A percentile compares a stretch with the other conserved stretches of the same genome.
Conservation (phyloP, 2,888 invertebrate species). For the Congeria kusceri region DNA sequence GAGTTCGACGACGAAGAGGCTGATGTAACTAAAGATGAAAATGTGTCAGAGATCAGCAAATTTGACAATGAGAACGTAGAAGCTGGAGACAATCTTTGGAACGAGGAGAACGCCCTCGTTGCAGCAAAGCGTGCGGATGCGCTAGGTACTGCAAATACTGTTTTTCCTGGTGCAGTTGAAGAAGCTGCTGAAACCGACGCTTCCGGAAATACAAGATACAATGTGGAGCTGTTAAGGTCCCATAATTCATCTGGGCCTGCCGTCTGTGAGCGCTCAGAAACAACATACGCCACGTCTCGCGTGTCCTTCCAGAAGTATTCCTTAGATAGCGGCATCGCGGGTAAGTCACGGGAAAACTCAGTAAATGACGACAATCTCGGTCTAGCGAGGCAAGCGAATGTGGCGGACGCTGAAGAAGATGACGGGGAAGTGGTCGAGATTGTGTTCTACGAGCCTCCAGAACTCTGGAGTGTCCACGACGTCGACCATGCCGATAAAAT, state of each 20-base stretch:
- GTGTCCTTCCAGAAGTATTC: conserved; percentile 7
- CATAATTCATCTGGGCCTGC: too few relatives aligned
- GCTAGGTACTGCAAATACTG: too few relatives aligned
- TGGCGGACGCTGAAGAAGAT: neutral
- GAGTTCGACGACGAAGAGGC: neutral
- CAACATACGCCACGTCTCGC: conserved; percentile 24
- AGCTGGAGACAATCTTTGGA: neutral
- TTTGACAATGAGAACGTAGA: neutral
- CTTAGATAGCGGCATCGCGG: neutral
- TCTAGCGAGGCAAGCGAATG: neutral
- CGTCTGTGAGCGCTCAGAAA: conserved; percentile 23
- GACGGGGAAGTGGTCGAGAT: conserved; percentile 17
- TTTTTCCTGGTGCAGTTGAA: neutral
- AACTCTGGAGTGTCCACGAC: too few relatives aligned
- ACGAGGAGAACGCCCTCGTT: too few relatives aligned
- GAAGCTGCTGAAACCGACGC: too few relatives aligned
- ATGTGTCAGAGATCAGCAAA: too few relatives aligned
- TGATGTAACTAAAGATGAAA: neutral
- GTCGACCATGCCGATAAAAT: conserved; percentile 16
- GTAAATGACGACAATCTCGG: neutral
- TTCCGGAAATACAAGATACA: neutral
- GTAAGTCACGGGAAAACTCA: too few relatives aligned
- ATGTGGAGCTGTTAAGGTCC: neutral
- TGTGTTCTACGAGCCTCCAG: conserved; percentile 24
- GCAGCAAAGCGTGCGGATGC: too few relatives aligned